phyloP scores from a whole-genome alignment of 2,888 invertebrate species.

The Philaethria dido region DNA sequence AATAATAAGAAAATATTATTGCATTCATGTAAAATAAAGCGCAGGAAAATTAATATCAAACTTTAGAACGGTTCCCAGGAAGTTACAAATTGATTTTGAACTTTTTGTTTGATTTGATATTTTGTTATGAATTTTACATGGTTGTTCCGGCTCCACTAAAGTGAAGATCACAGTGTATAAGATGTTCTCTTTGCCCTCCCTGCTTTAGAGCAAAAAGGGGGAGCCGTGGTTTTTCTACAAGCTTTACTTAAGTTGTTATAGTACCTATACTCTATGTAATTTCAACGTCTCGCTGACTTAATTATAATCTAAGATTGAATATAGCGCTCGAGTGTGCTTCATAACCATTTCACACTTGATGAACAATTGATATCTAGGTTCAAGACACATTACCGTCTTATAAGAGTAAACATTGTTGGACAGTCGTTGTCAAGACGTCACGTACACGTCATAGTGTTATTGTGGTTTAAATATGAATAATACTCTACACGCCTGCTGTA shows the following conservation, averaged over 20 bases:
- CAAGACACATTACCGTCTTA: constrained; percentile 3
- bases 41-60: too few relatives aligned
- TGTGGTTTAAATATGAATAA: not conserved
- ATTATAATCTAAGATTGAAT: constrained; percentile 3
- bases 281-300: not conserved
- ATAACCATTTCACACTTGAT: constrained; percentile 16
- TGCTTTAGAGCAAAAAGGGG: too few relatives aligned
- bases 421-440: too few relatives aligned
- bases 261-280: not conserved
- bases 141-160: too few relatives aligned
- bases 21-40: too few relatives aligned
- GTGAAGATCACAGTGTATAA: too few relatives aligned
- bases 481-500: not conserved
- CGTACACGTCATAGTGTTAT: not conserved
- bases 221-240: not conserved
- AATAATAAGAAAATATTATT: too few relatives aligned
- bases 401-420: constrained; percentile 4
- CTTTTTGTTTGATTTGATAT: too few relatives aligned
- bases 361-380: constrained; percentile 13
- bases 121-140: too few relatives aligned
- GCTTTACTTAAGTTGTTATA: not conserved
- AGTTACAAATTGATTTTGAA: too few relatives aligned
- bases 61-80: too few relatives aligned
- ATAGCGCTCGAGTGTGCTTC: not conserved
- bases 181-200: too few relatives aligned